Evolutionary conservation across 2,888 invertebrate genomes (phyloP), one percentile per base, ranked within the genome.

Genomic region (Sympetrum striolatum): DNA sequence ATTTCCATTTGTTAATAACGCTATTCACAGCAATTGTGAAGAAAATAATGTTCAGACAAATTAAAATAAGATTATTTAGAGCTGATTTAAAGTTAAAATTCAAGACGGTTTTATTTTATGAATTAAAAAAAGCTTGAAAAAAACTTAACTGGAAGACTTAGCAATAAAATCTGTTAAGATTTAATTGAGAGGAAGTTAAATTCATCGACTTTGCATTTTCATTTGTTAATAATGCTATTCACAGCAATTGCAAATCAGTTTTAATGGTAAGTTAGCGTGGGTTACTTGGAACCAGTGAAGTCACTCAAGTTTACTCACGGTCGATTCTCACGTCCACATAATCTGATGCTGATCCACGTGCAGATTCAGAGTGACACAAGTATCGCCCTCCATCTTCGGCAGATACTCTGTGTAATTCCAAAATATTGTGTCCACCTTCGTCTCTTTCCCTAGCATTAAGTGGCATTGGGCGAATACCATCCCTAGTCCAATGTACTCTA

Each of bases 381-480:
- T 98, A 98, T 92, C 95, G 95, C 90, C 98, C 98, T 91, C 96
- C 95, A 94, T 98, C 97, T 60, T 95, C 95, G 58, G 94, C 94
- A 92, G 95, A 95, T 0, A 97, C 95, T 91, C 95, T 95, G 91
- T 93, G 93, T 82, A 96, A 92, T 73, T 94, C 94, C 86, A 86
- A 86, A 64, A 86, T 86, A 31, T 60, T 86, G 10, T 60, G 58
- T 60, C 86, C 86, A 60, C 14, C 39, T 31, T 60, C 86, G 18
- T 86, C 86, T 22, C 86, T n/a, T 18, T 86, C 58, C 86, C 86
- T 86, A 60, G 22, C 35, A 31, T 60, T 25, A n/a, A 35, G 58
- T 64, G 86, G 86, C 86, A 86, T 1, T 37, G 86, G 86, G 3
- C 3, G 60, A 64, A n/a, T 35, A 18, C 60, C 58, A 81, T 82